These are phyloP conservation scores for Spheniscus humboldti DNA, from an alignment of 2,797 vertebrate genomes.

Conservation along the genomic window DNA sequence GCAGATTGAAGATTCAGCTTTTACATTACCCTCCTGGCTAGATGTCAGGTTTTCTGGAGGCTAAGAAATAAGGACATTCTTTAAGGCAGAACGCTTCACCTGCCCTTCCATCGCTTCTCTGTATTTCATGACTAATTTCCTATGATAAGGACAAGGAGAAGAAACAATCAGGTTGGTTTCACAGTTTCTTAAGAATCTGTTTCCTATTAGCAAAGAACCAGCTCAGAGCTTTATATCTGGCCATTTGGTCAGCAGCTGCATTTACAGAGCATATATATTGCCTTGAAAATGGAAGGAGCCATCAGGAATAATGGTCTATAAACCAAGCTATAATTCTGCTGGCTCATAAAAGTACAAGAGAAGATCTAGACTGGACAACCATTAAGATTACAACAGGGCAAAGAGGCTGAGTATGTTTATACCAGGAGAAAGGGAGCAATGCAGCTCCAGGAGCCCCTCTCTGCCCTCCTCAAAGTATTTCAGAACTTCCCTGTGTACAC, in stretches of 20 bases:
- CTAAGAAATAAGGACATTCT: neutral
- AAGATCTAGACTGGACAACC: neutral
- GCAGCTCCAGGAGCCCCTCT: neutral
- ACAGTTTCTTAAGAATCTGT: neutral
- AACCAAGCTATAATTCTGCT: neutral
- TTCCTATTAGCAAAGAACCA: neutral
- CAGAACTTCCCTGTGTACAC: neutral
- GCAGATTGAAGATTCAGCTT: neutral
- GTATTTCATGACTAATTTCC: neutral
- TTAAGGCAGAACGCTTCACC: neutral
- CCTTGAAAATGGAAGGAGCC: neutral
- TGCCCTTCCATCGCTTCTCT: neutral
- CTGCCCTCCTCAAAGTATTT: neutral
- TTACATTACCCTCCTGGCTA: neutral
- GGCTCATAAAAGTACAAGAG: neutral
- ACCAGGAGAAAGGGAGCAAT: neutral
- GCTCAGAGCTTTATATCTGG: neutral
- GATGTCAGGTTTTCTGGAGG: neutral
- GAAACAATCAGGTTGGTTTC: neutral
- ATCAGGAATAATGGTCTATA: slow-evolving; percentile 5
- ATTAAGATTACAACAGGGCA: neutral
- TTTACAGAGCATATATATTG: neutral
- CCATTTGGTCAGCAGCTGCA: neutral
- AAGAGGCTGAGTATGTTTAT: neutral
- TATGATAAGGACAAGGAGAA: neutral